Evolutionary conservation across 1,140 invertebrate species (phyloP).

Genomic region (Macrosteles quadrilineatus): DNA sequence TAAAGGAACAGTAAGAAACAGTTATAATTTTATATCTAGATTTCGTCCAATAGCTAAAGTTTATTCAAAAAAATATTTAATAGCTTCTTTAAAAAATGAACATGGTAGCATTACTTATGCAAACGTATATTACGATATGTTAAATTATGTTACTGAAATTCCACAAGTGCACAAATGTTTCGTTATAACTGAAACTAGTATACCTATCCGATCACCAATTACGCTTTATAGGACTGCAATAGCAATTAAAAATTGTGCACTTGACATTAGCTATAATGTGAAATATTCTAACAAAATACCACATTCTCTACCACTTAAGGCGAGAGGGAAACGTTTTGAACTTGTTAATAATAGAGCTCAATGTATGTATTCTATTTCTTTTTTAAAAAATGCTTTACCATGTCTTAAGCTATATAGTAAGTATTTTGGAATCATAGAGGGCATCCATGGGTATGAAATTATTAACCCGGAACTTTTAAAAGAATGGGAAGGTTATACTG

Average conservation of each 20-base stretch:
- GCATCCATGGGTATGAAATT: neutral
- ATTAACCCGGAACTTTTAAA: neutral
- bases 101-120: neutral
- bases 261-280: conserved; percentile 13
- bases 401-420: neutral
- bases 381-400: neutral
- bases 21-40: neutral
- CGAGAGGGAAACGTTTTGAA: neutral
- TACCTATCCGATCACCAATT: neutral
- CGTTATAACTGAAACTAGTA: neutral
- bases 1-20: neutral
- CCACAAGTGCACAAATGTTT: neutral
- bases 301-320: neutral
- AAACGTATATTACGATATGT: neutral
- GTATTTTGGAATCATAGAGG: neutral
- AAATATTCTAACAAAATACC: neutral
- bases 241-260: neutral
- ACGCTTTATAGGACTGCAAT: neutral
- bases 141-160: neutral
- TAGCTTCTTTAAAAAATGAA: neutral
- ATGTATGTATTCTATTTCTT: neutral
- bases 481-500: neutral
- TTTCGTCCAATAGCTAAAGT: neutral
- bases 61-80: neutral
- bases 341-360: neutral